A percentile compares a stretch with the other conserved stretches of the same genome.
Evolutionary conservation across 2,888 invertebrate genomes (phyloP).

Genomic region (Elysia crispata): DNA sequence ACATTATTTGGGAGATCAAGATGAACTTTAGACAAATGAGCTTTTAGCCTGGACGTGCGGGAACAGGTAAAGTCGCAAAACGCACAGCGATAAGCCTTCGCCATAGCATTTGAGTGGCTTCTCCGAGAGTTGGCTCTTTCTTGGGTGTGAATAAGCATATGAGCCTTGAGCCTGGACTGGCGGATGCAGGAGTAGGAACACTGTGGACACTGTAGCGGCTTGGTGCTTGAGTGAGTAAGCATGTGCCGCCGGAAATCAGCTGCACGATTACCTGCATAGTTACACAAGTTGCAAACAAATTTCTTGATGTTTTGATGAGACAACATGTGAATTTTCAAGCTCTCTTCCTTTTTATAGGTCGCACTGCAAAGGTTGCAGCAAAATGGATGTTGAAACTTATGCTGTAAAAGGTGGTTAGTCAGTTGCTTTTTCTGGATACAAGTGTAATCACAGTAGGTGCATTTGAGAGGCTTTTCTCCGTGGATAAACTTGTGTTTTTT

Average conservation of each 20-base stretch:
- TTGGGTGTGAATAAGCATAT: conserved; percentile 44
- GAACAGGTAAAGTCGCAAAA: conserved; percentile 45
- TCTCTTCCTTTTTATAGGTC: conserved; percentile 47
- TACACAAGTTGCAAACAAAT: conserved; percentile 44
- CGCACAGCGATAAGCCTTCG: conserved; percentile 40
- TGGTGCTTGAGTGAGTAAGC: conserved; percentile 45
- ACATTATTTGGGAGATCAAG: conserved; percentile 46
- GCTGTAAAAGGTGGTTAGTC: conserved; percentile 44
- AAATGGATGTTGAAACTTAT: conserved; percentile 46
- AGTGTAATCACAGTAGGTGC: conserved; percentile 44
- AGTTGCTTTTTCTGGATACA: conserved; percentile 48
- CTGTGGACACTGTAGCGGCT: conserved; percentile 43
- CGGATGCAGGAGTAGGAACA: conserved; percentile 48
- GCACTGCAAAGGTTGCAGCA: conserved; percentile 45
- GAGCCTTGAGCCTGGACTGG: conserved; percentile 45
- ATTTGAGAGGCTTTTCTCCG: conserved; percentile 46
- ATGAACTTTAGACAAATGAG: conserved; percentile 45
- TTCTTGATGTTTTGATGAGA: conserved; percentile 48
- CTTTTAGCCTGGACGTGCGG: conserved; percentile 40
- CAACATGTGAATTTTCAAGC: conserved; percentile 47
- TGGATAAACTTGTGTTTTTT: conserved; percentile 48
- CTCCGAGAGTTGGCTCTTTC: conserved; percentile 37
- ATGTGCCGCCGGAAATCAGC: conserved; percentile 49
- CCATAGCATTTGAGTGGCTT: conserved; percentile 2
- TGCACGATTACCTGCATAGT: conserved; percentile 44